Evolutionary conservation across 2,888 invertebrate genomes (phyloP).

Genomic region (Cephus pygmeus): DNA sequence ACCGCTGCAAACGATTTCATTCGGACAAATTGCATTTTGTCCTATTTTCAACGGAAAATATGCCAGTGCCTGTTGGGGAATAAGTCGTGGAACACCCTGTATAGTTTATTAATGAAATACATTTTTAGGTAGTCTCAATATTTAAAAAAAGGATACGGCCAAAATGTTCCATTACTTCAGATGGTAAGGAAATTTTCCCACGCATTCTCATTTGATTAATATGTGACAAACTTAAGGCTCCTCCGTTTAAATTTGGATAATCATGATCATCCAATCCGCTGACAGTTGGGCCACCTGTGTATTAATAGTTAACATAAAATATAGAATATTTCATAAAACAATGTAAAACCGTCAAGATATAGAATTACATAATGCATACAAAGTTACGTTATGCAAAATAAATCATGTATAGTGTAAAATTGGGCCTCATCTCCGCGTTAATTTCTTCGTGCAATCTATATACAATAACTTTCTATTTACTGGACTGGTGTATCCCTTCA

Average conservation of each 20-base stretch:
- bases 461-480: too few species aligned
- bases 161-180: constrained; percentile 95
- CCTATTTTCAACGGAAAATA: too few species aligned
- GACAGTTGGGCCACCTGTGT: constrained; percentile 80
- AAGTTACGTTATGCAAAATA: too few species aligned
- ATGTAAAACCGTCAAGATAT: background rate
- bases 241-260: constrained; percentile 83
- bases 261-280: constrained; percentile 93
- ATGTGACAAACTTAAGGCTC: constrained; percentile 74
- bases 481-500: too few species aligned
- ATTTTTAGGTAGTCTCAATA: constrained; percentile 13
- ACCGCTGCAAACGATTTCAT: too few species aligned
- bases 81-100: too few species aligned
- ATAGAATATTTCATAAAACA: background rate
- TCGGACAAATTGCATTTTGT: too few species aligned
- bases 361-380: background rate
- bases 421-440: too few species aligned
- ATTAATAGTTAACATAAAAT: constrained; percentile 41
- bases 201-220: constrained; percentile 83
- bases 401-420: too few species aligned
- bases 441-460: too few species aligned
- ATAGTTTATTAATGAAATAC: constrained; percentile 13
- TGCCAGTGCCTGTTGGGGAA: too few species aligned
- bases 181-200: constrained; percentile 89
- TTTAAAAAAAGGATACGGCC: constrained; percentile 82